Evolutionary conservation across 1,140 invertebrate species (phyloP).

Genomic region (Apocrypta bakeri): DNA sequence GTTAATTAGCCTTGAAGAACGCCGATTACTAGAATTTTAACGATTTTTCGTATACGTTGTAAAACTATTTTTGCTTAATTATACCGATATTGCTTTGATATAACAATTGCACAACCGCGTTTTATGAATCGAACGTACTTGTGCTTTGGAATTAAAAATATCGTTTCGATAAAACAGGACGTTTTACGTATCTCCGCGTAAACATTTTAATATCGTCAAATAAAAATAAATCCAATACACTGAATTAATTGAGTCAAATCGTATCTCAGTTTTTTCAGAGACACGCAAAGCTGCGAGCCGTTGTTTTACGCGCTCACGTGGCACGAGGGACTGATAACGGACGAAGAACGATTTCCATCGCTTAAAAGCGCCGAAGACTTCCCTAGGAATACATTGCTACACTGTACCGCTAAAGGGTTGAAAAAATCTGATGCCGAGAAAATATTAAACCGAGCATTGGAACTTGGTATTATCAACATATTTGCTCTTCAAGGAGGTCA

Average conservation of each 20-base stretch:
- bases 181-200: too few species aligned
- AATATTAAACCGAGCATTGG: constrained; percentile 54
- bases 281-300: constrained; percentile 55
- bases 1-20: too few species aligned
- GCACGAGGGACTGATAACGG: constrained; percentile 37
- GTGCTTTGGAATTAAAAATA: too few species aligned
- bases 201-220: too few species aligned
- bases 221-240: too few species aligned
- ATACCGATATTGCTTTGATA: too few species aligned
- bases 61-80: too few species aligned
- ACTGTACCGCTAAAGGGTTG: constrained; percentile 54
- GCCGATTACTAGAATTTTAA: too few species aligned
- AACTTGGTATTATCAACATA: constrained; percentile 57
- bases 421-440: constrained; percentile 44
- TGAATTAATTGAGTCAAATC: neutral
- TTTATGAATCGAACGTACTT: too few species aligned
- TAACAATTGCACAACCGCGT: too few species aligned
- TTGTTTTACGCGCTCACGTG: constrained; percentile 64
- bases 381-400: constrained; percentile 58
- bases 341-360: constrained; percentile 36
- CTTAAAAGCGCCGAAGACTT: constrained; percentile 52
- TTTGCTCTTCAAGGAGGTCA: constrained; percentile 68
- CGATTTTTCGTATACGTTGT: too few species aligned
- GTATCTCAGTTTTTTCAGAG: constrained; percentile 54
- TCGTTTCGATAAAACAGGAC: too few species aligned